Base-by-base conservation (phyloP, 2,797 vertebrate species). In the Xenopus petersii region DNA sequence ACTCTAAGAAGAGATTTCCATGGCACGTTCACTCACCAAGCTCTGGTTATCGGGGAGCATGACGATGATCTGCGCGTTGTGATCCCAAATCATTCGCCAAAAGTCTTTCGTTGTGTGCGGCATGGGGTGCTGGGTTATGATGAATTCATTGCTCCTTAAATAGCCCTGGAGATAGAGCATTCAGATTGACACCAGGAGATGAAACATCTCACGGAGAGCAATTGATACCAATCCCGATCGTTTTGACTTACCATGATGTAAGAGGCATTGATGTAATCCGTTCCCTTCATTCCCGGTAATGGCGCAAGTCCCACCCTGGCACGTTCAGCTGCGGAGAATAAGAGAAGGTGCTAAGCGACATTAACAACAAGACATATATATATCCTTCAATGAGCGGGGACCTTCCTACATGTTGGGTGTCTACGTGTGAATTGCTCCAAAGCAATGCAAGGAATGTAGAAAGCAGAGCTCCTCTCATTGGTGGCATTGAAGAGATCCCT, bases 21-120 rank as follows among this genome's bases (percentile, higher is more conserved):
- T 30, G 26, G 26, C 26, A 30, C 2, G 4, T 30, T 4, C 10
- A 87, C 95, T 89, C 84, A 99, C 98, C 89, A 99, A 88, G 84
- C 98, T 93, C 83, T 95, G 95, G 92, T 95, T 98, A 88, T 98
- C 98, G 0, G 98, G 96, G 89, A 99, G 87, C 98, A 99, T 99
- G 89, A 99, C 94, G 26, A 99, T 98, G 85, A 99, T 97, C 88
- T 99, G 97, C 76, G 96, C 96, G 0, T 99, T 99, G 83, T 99
- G 97, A 88, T 99, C 98, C 98, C 97, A 99, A 82, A 99, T 99
- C 98, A 99, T 99, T 81, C 97, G 89, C 98, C 97, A 99, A 90
- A 99, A 99, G 82, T 99, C 98, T 84, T 96, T 98, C 82, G 96
- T 99, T 1, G 97, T 99, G 79, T 98, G 96, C 77, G 98, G 97